Percentiles rank a stretch among this genome's conserved stretches.
phyloP scores from a whole-genome alignment of 2,888 invertebrate species.

The Diaprepes abbreviatus region DNA sequence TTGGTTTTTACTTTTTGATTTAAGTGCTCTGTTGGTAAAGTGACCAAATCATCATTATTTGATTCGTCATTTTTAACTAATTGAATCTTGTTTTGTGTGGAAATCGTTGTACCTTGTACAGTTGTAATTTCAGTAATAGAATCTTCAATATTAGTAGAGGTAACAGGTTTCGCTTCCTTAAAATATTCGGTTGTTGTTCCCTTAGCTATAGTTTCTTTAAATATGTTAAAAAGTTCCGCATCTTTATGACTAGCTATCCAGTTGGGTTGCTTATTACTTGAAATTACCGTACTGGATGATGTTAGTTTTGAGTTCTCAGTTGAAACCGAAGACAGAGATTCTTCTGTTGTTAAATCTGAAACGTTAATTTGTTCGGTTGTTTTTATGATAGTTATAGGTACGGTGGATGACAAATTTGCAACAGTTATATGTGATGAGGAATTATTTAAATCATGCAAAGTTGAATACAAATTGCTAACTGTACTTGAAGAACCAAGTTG shows the following conservation, averaged over 20 bases:
- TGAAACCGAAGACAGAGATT: neutral
- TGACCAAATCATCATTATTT: conserved; percentile 13
- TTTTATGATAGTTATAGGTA: neutral
- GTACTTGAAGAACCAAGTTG: conserved; percentile 30
- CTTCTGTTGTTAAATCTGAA: neutral
- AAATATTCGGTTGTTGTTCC: conserved; percentile 7
- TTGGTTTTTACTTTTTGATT: conserved; percentile 13
- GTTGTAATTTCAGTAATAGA: conserved; percentile 18
- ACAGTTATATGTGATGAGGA: neutral
- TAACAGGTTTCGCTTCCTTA: neutral
- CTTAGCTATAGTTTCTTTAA: conserved; percentile 36
- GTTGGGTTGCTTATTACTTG: neutral
- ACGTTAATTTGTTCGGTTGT: neutral
- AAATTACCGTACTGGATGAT: neutral
- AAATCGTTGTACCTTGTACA: conserved; percentile 5
- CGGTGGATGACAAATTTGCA: neutral
- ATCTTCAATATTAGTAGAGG: conserved; percentile 9
- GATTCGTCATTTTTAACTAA: conserved; percentile 3
- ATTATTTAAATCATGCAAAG: neutral
- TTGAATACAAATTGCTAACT: conserved; percentile 12
- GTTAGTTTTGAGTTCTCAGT: conserved; percentile 5
- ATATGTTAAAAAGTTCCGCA: conserved; percentile 26
- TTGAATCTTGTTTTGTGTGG: conserved; percentile 18
- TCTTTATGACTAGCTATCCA: conserved; percentile 37
- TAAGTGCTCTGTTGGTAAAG: conserved; percentile 5